Evolutionary conservation across 2,888 invertebrate genomes (phyloP).

Genomic region (Clitarchus hookeri): DNA sequence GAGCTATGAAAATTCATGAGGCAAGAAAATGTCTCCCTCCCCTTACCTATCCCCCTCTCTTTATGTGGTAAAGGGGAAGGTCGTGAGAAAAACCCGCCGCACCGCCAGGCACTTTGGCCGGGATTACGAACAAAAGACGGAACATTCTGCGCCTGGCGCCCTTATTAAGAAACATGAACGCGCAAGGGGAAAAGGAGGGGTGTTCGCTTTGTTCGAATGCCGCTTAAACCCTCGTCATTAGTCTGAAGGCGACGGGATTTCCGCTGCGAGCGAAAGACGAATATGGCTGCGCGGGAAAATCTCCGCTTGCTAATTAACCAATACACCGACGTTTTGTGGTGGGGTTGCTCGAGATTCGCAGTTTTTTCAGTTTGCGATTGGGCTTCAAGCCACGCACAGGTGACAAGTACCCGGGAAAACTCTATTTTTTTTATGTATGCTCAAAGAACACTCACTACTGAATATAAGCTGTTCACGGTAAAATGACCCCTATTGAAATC

Average conservation of each 20-base stretch:
- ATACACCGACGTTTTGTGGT: too few species aligned
- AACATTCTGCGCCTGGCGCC: neutral
- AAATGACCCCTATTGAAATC: too few species aligned
- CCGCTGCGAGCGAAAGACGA: neutral
- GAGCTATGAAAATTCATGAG: conserved; percentile 8
- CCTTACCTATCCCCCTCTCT: neutral
- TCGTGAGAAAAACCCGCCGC: neutral
- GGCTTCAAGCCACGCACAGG: too few species aligned
- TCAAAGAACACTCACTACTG: too few species aligned
- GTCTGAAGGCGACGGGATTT: neutral
- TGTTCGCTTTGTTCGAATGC: neutral
- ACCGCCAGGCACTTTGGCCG: neutral
- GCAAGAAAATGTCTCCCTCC: neutral
- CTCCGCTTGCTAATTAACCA: neutral
- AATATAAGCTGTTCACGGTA: too few species aligned
- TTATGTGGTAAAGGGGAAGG: neutral
- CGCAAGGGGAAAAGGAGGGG: neutral
- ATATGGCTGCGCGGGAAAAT: neutral
- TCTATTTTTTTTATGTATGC: too few species aligned
- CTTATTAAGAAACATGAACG: neutral
- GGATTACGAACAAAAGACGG: conserved; percentile 2
- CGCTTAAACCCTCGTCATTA: conserved; percentile 5
- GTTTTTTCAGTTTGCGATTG: too few species aligned
- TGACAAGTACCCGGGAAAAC: too few species aligned
- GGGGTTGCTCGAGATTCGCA: too few species aligned